These are phyloP conservation scores for Galendromus occidentalis DNA, from an alignment of 1,140 invertebrate genomes.

Conservation along the genomic window DNA sequence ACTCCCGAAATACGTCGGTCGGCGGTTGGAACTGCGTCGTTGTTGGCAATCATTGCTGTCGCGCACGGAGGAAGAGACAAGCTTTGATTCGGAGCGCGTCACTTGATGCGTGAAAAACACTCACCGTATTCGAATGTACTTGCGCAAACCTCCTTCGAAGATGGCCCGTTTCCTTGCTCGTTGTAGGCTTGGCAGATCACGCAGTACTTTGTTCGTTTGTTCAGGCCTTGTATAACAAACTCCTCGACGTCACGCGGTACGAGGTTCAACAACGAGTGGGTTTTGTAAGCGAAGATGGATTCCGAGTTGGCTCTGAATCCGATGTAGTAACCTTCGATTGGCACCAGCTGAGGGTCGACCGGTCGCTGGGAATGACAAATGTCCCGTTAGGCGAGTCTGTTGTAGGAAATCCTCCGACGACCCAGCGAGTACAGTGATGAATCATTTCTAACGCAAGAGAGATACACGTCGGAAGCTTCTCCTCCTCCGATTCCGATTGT, in stretches of 20 bases:
- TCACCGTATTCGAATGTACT: conserved; percentile 60
- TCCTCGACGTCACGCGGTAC: neutral
- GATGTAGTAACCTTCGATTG: conserved; percentile 39
- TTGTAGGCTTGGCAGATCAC: conserved; percentile 29
- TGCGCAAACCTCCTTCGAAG: conserved; percentile 46
- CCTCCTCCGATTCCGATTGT: no score
- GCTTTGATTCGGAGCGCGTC: no score
- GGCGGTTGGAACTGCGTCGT: no score
- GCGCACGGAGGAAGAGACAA: no score
- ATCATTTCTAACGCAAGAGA: no score
- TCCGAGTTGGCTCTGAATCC: conserved; percentile 27
- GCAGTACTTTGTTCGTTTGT: conserved; percentile 24
- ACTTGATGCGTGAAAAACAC: conserved; percentile 14
- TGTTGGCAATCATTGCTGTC: no score
- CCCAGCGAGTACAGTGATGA: no score
- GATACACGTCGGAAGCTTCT: no score
- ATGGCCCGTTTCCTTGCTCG: conserved; percentile 39
- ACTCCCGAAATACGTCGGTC: no score
- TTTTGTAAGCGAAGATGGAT: neutral
- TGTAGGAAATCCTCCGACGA: no score
- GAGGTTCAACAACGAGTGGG: conserved; percentile 1
- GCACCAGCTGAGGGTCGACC: conserved; percentile 6
- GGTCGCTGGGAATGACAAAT: neutral
- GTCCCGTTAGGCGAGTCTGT: no score
- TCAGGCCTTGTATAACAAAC: neutral